A percentile compares a stretch with the other conserved stretches of the same genome.
Conservation (phyloP, 2,888 invertebrate genomes). For the Isotomurus palustris region DNA sequence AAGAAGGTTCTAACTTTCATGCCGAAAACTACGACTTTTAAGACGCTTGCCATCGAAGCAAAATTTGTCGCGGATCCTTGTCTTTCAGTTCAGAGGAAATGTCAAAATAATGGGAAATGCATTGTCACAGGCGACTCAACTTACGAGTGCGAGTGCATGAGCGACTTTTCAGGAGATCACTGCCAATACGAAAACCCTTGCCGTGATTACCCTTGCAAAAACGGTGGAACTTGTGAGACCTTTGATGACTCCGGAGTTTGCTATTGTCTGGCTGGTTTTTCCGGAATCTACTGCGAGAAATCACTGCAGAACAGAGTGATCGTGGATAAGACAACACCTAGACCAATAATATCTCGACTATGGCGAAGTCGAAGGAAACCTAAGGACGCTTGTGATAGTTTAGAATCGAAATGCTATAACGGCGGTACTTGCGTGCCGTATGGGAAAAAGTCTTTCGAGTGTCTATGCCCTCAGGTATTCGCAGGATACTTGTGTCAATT, state of each 20-base stretch:
- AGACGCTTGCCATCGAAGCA: background rate
- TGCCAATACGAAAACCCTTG: conserved; percentile 9
- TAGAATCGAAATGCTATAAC: no score
- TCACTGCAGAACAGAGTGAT: no score
- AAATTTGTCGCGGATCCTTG: background rate
- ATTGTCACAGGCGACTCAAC: background rate
- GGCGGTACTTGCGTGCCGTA: conserved; percentile 1
- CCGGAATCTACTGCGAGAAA: conserved; percentile 1
- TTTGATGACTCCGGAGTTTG: background rate
- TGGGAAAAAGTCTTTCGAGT: background rate
- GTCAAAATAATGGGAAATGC: conserved; percentile 10
- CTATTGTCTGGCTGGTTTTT: background rate
- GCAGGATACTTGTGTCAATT: conserved; percentile 6
- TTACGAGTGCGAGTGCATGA: conserved; percentile 8
- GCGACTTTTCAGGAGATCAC: conserved; percentile 4
- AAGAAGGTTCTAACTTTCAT: background rate
- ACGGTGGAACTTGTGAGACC: conserved; percentile 5
- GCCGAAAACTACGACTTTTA: background rate
- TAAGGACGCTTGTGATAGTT: no score
- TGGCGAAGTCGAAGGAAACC: no score
- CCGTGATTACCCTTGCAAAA: background rate
- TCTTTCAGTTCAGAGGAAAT: background rate
- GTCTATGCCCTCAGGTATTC: conserved; percentile 5
- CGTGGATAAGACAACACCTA: no score
- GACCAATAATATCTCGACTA: no score